Percentiles rank a stretch among this genome's conserved stretches.
These are phyloP conservation scores for Erynnis tages DNA, from an alignment of 2,888 invertebrate species.

Conservation along the genomic window DNA sequence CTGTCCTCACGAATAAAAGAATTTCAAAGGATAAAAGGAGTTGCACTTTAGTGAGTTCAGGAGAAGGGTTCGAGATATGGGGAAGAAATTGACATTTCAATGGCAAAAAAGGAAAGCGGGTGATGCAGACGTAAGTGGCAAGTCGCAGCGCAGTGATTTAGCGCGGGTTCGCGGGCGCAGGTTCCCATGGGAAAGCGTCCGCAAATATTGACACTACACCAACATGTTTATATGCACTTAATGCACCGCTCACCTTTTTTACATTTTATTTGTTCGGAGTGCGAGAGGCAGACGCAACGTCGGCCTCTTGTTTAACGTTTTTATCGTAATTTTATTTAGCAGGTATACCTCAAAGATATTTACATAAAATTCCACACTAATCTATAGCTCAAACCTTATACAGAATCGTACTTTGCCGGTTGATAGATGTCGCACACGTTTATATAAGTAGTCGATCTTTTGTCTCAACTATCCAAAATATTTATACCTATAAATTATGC, in stretches of 20 bases:
- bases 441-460: no score
- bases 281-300: constrained; percentile 73
- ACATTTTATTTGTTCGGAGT: constrained; percentile 74
- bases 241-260: constrained; percentile 78
- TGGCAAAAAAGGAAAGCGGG: constrained; percentile 69
- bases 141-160: constrained; percentile 62
- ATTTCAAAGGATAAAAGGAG: constrained; percentile 17
- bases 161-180: constrained; percentile 50
- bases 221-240: constrained; percentile 81
- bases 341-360: constrained; percentile 45
- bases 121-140: constrained; percentile 47
- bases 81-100: constrained; percentile 71
- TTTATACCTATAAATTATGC: no score
- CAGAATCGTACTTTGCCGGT: no score
- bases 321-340: constrained; percentile 73
- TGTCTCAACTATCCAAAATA: no score
- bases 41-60: constrained; percentile 14
- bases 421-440: no score
- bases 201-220: constrained; percentile 80
- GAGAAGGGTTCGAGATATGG: constrained; percentile 34
- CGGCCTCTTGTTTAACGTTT: constrained; percentile 70
- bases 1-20: background rate
- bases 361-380: background rate
- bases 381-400: no score
- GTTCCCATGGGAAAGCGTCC: constrained; percentile 79